phyloP scores from a whole-genome alignment of 2,797 vertebrate genomes.

The Anabas testudineus region DNA sequence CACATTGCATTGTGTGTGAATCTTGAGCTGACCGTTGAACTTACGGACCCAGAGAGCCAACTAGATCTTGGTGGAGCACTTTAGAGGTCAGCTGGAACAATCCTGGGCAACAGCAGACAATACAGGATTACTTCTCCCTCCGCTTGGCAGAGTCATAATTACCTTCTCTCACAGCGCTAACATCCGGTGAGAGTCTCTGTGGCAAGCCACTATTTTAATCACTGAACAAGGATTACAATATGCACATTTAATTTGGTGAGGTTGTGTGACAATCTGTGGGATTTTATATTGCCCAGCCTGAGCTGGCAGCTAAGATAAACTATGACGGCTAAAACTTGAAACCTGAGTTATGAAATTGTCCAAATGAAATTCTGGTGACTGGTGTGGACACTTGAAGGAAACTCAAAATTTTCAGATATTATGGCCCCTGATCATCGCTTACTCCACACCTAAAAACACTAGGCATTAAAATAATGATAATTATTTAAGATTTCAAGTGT shows the following conservation, averaged over 20 bases:
- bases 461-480: no score
- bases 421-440: no score
- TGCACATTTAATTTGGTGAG: conserved; percentile 20
- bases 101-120: background rate
- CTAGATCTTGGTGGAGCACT: background rate
- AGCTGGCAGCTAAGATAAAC: background rate
- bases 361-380: conserved; percentile 13
- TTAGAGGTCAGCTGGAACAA: conserved; percentile 19
- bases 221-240: conserved; percentile 16
- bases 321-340: background rate
- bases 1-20: background rate
- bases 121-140: background rate
- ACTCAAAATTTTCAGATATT: no score
- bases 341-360: conserved; percentile 13
- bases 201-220: conserved; percentile 17
- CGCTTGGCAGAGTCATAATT: conserved; percentile 34
- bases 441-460: no score
- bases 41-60: background rate
- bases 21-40: background rate
- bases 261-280: conserved; percentile 5
- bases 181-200: background rate
- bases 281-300: background rate
- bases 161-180: conserved; percentile 19
- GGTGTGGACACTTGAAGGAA: conserved; percentile 18
- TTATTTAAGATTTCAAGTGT: no score